A percentile compares a stretch with the other conserved stretches of the same genome.
Conservation (phyloP, 2,113 vertebrate species). For the Aix galericulata region DNA sequence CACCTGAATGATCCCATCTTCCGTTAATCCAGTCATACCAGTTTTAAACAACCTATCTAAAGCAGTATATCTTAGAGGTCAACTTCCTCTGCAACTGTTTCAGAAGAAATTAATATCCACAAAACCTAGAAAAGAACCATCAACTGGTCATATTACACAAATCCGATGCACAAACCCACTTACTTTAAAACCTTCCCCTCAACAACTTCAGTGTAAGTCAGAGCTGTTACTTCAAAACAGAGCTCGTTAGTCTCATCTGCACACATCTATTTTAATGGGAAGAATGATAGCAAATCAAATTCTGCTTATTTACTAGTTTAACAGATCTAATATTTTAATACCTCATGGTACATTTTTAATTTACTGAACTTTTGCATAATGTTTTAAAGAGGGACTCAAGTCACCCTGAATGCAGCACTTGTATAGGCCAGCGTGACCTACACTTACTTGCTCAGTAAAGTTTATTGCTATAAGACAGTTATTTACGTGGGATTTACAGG, state of each 20-base stretch:
- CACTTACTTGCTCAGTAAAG: conserved; percentile 10
- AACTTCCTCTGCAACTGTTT: conserved; percentile 42
- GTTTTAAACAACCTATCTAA: not conserved
- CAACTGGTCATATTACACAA: not conserved
- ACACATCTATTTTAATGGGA: not conserved
- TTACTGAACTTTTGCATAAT: not conserved
- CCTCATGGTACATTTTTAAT: not conserved
- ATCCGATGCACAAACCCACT: not conserved
- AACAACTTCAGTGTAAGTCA: not conserved
- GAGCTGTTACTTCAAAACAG: not conserved
- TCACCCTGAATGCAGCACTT: not conserved
- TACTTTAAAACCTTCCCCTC: not conserved
- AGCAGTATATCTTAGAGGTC: conserved; percentile 29
- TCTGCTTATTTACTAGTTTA: not conserved
- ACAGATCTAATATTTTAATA: not conserved
- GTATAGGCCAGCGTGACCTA: not conserved
- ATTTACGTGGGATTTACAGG: not conserved
- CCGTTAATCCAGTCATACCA: not conserved
- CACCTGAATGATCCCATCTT: conserved; percentile 25
- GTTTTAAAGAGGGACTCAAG: not conserved
- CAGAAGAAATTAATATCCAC: conserved; percentile 5
- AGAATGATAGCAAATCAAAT: not conserved
- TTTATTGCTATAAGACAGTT: conserved; percentile 15
- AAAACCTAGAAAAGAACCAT: not conserved
- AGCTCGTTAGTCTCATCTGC: not conserved